Conservation (phyloP, 1,140 invertebrate genomes). For the Drosophila orena region DNA sequence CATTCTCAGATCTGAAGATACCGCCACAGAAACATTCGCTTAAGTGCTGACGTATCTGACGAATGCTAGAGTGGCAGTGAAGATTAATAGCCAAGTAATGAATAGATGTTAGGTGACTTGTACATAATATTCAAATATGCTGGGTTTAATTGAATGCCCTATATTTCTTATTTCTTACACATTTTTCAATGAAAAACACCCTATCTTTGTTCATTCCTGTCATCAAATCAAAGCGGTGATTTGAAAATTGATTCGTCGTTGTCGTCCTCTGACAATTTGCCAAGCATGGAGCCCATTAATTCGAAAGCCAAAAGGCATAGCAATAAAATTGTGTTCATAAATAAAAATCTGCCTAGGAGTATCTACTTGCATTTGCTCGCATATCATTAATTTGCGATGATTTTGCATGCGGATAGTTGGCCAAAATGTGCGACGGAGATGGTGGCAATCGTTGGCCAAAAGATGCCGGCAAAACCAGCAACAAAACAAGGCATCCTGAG, state of each 20-base stretch:
- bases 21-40: conserved; percentile 30
- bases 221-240: conserved; percentile 20
- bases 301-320: conserved; percentile 56
- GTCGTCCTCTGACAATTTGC: conserved; percentile 72
- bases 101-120: too few relatives aligned
- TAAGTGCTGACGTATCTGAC: conserved; percentile 6
- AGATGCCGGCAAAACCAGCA: conserved; percentile 8
- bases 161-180: too few relatives aligned
- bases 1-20: conserved; percentile 71
- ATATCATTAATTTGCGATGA: conserved; percentile 72
- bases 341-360: conserved; percentile 37
- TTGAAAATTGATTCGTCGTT: conserved; percentile 58
- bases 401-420: conserved; percentile 34
- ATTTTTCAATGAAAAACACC: too few relatives aligned
- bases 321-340: conserved; percentile 53
- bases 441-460: conserved; percentile 7
- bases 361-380: conserved; percentile 35
- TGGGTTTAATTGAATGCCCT: too few relatives aligned
- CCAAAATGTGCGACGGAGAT: conserved; percentile 3
- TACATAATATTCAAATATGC: background rate
- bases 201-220: background rate
- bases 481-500: conserved; percentile 23
- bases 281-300: conserved; percentile 83
- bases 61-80: conserved; percentile 1
- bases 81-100: background rate